phyloP scores from a whole-genome alignment of 2,888 invertebrate species.

The Microchrysa polita region DNA sequence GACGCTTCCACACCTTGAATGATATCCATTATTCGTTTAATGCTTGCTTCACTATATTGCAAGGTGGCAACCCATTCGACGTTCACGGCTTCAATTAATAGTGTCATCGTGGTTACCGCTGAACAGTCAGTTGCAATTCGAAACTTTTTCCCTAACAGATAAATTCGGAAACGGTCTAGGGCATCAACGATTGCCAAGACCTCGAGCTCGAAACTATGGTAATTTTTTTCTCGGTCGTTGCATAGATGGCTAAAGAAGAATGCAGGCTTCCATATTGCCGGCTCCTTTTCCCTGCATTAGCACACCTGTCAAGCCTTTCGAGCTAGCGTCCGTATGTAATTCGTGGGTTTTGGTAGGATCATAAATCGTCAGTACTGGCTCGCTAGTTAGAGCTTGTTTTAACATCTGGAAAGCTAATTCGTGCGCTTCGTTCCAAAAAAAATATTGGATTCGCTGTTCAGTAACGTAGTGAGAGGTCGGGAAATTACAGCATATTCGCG shows the following conservation, averaged over 20 bases:
- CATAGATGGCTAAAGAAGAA: background rate
- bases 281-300: background rate
- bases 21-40: too few relatives aligned
- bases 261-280: too few relatives aligned
- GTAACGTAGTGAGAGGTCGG: background rate
- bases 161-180: conserved; percentile 49
- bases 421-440: too few relatives aligned
- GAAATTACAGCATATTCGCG: background rate
- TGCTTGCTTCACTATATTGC: too few relatives aligned
- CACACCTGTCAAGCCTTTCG: background rate
- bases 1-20: too few relatives aligned
- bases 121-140: conserved; percentile 55
- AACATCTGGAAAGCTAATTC: too few relatives aligned
- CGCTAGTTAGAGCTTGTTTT: background rate
- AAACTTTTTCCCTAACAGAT: conserved; percentile 52
- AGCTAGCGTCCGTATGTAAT: background rate
- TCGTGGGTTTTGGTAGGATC: background rate
- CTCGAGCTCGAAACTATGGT: background rate
- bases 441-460: background rate
- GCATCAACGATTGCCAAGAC: background rate
- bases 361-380: background rate
- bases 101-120: too few relatives aligned
- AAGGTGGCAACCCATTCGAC: too few relatives aligned
- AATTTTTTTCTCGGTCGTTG: background rate
- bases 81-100: too few relatives aligned